phyloP scores from a whole-genome alignment of 2,797 vertebrate species.

The Austrolebias charrua region DNA sequence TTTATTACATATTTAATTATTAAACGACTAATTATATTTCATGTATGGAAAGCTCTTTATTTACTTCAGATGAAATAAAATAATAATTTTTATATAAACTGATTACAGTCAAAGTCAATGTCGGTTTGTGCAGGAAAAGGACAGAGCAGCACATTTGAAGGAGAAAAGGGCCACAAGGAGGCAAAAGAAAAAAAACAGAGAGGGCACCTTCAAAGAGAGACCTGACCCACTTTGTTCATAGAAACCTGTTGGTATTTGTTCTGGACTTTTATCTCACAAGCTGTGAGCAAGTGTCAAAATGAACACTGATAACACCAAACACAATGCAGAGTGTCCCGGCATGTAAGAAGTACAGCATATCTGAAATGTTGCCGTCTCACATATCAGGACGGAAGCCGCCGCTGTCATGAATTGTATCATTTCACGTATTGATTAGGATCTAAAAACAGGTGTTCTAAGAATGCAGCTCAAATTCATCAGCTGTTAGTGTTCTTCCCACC shows the following conservation, averaged over 20 bases:
- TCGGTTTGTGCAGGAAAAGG: conserved; percentile 16
- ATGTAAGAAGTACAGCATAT: neutral
- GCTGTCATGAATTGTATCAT: neutral
- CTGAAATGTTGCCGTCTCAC: neutral
- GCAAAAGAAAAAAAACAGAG: conserved; percentile 2
- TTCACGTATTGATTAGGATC: no score
- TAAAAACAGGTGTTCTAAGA: no score
- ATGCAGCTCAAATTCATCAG: no score
- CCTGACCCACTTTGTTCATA: conserved; percentile 30
- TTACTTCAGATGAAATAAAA: conserved; percentile 32
- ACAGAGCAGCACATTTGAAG: conserved; percentile 5
- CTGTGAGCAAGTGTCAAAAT: neutral
- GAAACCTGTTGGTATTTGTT: conserved; percentile 26
- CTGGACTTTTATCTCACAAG: conserved; percentile 5
- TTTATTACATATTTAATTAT: no score
- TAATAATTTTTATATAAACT: conserved; percentile 17
- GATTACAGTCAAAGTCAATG: conserved; percentile 37
- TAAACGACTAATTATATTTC: no score
- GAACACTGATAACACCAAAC: conserved; percentile 5
- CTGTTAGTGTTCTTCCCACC: no score
- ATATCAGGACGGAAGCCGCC: neutral
- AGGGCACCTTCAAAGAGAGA: conserved; percentile 34
- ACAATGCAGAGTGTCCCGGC: neutral
- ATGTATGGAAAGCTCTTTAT: no score
- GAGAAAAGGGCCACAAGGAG: neutral